Evolutionary conservation across 2,888 invertebrate genomes (phyloP).

Genomic region (Parnassius glacialis): DNA sequence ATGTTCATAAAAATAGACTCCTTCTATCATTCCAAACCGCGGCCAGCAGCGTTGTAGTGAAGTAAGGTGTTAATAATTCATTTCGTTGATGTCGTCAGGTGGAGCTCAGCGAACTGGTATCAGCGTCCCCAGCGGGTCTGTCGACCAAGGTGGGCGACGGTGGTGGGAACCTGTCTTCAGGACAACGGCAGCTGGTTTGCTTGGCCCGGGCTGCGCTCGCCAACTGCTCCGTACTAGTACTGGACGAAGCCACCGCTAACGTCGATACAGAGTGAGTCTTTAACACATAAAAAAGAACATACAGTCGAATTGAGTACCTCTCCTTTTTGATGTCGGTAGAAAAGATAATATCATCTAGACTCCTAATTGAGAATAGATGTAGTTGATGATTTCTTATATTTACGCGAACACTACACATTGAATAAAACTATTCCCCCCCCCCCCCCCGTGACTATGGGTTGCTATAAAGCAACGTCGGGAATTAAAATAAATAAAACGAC

Average conservation of each 20-base stretch:
- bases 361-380: no score
- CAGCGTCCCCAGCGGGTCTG: conserved; percentile 79
- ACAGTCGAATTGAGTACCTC: no score
- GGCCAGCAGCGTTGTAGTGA: neutral
- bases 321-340: no score
- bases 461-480: no score
- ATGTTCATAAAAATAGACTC: neutral
- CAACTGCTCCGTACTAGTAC: conserved; percentile 84
- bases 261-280: conserved; percentile 89
- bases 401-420: no score
- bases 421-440: no score
- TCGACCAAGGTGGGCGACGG: conserved; percentile 83
- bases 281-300: no score
- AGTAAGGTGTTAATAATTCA: no score
- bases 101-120: conserved; percentile 82
- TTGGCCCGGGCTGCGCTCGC: conserved; percentile 86
- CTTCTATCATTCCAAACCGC: neutral
- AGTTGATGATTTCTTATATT: no score
- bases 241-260: conserved; percentile 94
- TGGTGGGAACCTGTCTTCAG: conserved; percentile 84
- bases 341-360: no score
- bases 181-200: conserved; percentile 86
- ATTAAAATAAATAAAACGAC: no score
- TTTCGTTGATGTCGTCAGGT: conserved; percentile 59
- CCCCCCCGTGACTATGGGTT: no score